Conservation (phyloP, 2,113 vertebrate genomes). For the Petroica traversi region DNA sequence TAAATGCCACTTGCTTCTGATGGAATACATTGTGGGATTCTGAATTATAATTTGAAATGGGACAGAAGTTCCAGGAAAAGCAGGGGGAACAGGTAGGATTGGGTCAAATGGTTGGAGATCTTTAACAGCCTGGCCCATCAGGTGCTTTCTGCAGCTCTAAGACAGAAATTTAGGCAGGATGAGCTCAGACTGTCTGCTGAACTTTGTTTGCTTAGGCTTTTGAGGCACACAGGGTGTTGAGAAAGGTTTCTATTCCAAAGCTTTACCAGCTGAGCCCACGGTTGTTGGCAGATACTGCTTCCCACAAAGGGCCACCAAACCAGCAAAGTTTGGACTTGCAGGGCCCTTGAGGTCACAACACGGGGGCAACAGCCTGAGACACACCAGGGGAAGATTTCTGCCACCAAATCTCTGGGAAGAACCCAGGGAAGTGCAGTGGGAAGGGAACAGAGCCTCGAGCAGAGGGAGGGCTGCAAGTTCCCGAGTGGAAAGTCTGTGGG, state of each 20-base stretch:
- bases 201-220: not conserved
- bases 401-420: not conserved
- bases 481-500: not conserved
- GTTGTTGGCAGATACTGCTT: fast-evolving
- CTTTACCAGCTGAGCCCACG: not conserved
- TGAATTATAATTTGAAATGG: not conserved
- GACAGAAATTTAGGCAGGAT: not conserved
- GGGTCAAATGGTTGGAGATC: not conserved
- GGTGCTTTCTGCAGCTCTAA: not conserved
- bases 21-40: not conserved
- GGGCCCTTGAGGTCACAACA: not conserved
- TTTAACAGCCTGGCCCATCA: not conserved
- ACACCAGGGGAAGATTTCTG: not conserved
- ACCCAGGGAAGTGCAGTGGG: not conserved
- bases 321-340: not conserved
- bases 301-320: not conserved
- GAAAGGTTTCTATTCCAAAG: not conserved
- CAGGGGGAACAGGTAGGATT: not conserved
- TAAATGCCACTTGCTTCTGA: not conserved
- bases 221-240: not conserved
- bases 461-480: not conserved
- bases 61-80: not conserved
- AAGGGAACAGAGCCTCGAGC: not conserved
- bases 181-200: not conserved
- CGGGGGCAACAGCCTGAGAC: not conserved